These are phyloP conservation scores for Helleia helle DNA, from an alignment of 2,888 invertebrate genomes.

Conservation along the genomic window DNA sequence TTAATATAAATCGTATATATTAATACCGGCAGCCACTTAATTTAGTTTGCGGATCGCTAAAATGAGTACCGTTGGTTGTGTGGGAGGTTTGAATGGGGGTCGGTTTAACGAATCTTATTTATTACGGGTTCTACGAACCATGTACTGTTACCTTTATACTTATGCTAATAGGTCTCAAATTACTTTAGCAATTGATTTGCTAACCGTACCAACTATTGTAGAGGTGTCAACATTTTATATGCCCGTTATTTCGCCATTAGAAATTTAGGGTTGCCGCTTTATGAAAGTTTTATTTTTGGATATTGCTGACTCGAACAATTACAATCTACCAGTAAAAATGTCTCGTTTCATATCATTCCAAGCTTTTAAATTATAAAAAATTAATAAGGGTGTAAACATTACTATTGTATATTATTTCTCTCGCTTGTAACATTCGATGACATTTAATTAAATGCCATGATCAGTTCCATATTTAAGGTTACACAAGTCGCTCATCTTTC, in stretches of 20 bases:
- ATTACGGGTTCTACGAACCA: conserved; percentile 28
- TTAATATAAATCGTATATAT: too few relatives aligned
- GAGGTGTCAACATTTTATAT: conserved; percentile 7
- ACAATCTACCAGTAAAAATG: too few relatives aligned
- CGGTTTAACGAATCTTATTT: conserved; percentile 28
- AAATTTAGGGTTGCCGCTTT: background rate
- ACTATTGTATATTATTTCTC: too few relatives aligned
- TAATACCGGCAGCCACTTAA: too few relatives aligned
- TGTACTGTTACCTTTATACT: conserved; percentile 5
- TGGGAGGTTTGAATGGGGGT: conserved; percentile 34
- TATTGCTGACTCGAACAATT: too few relatives aligned
- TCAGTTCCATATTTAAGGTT: too few relatives aligned
- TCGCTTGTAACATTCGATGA: too few relatives aligned
- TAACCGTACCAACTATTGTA: background rate
- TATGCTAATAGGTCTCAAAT: conserved; percentile 3
- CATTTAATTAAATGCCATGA: too few relatives aligned
- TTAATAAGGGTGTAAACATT: too few relatives aligned
- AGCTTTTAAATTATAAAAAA: too few relatives aligned
- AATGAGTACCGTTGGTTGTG: conserved; percentile 31
- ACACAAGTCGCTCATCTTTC: too few relatives aligned
- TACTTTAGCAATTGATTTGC: background rate
- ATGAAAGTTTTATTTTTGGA: background rate
- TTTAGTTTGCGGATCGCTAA: conserved; percentile 18
- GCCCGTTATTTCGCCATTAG: conserved; percentile 6
- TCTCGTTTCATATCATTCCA: too few relatives aligned